phyloP scores from a whole-genome alignment of 2,113 vertebrate species.

The Furnarius figulus region DNA sequence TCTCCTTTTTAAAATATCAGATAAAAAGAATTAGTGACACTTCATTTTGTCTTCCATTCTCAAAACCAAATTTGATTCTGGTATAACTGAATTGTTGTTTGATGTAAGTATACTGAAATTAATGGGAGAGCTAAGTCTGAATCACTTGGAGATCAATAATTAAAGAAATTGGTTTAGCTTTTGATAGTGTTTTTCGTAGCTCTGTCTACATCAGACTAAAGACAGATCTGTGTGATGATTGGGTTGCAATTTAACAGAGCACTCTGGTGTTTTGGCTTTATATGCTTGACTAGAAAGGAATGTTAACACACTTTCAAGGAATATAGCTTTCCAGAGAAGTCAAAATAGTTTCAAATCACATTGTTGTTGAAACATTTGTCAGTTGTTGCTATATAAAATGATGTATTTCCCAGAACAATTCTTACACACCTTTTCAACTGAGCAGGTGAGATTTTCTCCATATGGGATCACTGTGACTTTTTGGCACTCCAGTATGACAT shows the following conservation, averaged over 20 bases:
- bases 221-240: not conserved
- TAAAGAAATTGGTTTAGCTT: slow-evolving; percentile 24
- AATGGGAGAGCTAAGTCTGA: not conserved
- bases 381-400: not conserved
- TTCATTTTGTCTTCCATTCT: not conserved
- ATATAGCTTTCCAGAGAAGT: slow-evolving; percentile 21
- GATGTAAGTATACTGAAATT: not conserved
- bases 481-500: not conserved
- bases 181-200: not conserved
- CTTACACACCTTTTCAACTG: not conserved
- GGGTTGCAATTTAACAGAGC: not conserved
- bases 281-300: slow-evolving; percentile 5
- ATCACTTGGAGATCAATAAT: slow-evolving; percentile 30
- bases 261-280: not conserved
- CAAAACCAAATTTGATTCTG: not conserved
- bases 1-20: not conserved
- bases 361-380: not conserved
- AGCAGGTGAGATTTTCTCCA: not conserved
- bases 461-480: not conserved
- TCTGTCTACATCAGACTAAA: not conserved
- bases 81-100: not conserved
- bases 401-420: not conserved
- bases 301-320: slow-evolving; percentile 28
- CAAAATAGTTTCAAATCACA: not conserved
- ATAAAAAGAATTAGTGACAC: not conserved